phyloP scores from a whole-genome alignment of 2,113 vertebrate species.

The Plotosus lineatus region DNA sequence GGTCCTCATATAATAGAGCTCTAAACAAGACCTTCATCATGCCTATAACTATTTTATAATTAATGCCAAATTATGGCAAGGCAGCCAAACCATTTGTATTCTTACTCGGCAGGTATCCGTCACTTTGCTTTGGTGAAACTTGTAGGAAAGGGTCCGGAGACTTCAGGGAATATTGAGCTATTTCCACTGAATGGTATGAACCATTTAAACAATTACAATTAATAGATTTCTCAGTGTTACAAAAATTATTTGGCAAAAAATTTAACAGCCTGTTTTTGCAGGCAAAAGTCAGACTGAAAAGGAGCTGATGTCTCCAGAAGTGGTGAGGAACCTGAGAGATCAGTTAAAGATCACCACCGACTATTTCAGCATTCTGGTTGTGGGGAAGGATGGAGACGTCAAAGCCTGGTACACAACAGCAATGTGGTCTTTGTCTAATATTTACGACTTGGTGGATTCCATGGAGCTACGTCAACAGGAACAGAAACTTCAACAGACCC shows the following conservation, averaged over 20 bases:
- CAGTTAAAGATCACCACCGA: conserved; percentile 74
- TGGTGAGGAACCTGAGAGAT: conserved; percentile 69
- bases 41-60: neutral
- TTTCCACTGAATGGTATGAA: conserved; percentile 75
- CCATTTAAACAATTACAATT: neutral
- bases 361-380: conserved; percentile 76
- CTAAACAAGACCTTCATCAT: neutral
- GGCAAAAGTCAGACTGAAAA: conserved; percentile 71
- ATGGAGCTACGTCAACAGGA: conserved; percentile 73
- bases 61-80: neutral
- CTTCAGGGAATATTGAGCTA: conserved; percentile 71
- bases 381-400: conserved; percentile 74
- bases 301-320: conserved; percentile 61
- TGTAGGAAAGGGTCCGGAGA: conserved; percentile 63
- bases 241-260: neutral
- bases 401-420: conserved; percentile 77
- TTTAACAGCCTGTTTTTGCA: conserved; percentile 39
- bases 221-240: neutral
- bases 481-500: conserved; percentile 69
- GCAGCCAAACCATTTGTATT: neutral
- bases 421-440: conserved; percentile 73
- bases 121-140: conserved; percentile 77
- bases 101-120: conserved; percentile 68
- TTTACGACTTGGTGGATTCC: conserved; percentile 78
- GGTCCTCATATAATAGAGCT: neutral